Percentiles rank a stretch among this genome's conserved stretches.
phyloP scores from a whole-genome alignment of 1,140 invertebrate species.

The Drosophila kepulauana region DNA sequence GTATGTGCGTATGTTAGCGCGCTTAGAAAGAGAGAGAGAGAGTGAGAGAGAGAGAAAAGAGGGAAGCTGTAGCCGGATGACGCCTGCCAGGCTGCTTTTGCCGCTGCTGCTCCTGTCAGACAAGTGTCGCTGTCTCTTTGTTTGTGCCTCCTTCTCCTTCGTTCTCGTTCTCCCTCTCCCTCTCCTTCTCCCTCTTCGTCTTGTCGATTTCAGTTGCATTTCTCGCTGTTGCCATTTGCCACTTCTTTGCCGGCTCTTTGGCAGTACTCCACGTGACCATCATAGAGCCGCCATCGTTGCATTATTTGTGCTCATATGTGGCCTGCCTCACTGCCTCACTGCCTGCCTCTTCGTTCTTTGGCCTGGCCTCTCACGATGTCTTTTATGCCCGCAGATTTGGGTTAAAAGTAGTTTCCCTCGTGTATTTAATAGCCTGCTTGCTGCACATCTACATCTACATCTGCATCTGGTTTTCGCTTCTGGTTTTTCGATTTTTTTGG shows the following conservation, averaged over 20 bases:
- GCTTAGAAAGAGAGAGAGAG: constrained; percentile 28
- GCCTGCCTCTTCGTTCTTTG: background rate
- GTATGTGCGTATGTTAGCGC: constrained; percentile 30
- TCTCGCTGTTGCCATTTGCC: constrained; percentile 6
- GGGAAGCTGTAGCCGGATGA: constrained; percentile 40
- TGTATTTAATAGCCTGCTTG: constrained; percentile 78
- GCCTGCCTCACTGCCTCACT: constrained; percentile 39
- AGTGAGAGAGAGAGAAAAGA: no score
- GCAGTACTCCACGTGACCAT: constrained; percentile 67
- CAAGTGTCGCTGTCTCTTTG: constrained; percentile 56
- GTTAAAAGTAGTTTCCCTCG: constrained; percentile 81
- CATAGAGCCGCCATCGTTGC: constrained; percentile 56
- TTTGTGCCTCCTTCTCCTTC: constrained; percentile 6
- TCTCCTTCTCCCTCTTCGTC: background rate
- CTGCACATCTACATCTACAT: constrained; percentile 28
- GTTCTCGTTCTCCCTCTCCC: constrained; percentile 3
- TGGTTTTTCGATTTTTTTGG: constrained; percentile 2
- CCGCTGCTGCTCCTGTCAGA: constrained; percentile 47
- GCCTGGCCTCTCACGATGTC: constrained; percentile 29
- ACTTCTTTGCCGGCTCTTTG: constrained; percentile 51
- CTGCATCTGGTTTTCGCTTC: constrained; percentile 13
- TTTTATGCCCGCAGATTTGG: constrained; percentile 81
- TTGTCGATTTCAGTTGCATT: no score
- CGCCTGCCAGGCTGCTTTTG: constrained; percentile 66
- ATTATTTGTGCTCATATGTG: constrained; percentile 77